Percentiles rank a stretch among this genome's conserved stretches.
phyloP scores from a whole-genome alignment of 2,797 vertebrate genomes.

The Tinamus major region DNA sequence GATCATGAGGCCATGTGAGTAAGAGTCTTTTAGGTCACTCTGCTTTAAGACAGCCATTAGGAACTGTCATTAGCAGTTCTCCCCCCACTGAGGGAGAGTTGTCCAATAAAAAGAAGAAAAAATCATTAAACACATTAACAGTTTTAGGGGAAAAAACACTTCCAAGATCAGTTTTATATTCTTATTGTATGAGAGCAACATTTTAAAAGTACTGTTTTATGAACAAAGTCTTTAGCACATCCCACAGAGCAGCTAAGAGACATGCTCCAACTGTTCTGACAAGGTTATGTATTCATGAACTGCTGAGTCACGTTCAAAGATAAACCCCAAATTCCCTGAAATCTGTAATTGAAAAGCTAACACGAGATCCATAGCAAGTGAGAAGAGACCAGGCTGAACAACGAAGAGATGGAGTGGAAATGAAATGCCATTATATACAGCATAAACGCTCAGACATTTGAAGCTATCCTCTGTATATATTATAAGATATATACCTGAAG shows the following conservation, averaged over 20 bases:
- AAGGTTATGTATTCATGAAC: conserved; percentile 64
- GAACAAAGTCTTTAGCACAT: not conserved
- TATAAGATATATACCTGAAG: not conserved
- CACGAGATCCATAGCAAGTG: conserved; percentile 37
- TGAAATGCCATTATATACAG: not conserved
- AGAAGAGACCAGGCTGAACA: not conserved
- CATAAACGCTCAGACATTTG: not conserved
- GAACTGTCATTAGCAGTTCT: not conserved
- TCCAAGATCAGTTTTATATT: not conserved
- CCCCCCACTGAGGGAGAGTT: not conserved
- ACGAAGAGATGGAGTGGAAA: not conserved
- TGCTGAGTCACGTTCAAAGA: conserved; percentile 49
- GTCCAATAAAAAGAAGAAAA: not conserved
- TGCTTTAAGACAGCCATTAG: not conserved
- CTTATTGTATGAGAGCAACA: not conserved
- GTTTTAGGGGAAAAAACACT: not conserved
- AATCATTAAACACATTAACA: not conserved
- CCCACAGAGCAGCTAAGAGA: conserved; percentile 27
- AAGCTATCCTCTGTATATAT: not conserved
- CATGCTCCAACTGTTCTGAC: conserved; percentile 21
- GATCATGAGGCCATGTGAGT: not conserved
- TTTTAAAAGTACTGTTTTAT: conserved; percentile 15
- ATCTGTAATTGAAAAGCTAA: conserved; percentile 50
- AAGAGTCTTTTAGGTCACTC: not conserved
- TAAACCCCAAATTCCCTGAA: conserved; percentile 46